phyloP scores from a whole-genome alignment of 1,140 invertebrate species.

The Drosophila grimshawi region DNA sequence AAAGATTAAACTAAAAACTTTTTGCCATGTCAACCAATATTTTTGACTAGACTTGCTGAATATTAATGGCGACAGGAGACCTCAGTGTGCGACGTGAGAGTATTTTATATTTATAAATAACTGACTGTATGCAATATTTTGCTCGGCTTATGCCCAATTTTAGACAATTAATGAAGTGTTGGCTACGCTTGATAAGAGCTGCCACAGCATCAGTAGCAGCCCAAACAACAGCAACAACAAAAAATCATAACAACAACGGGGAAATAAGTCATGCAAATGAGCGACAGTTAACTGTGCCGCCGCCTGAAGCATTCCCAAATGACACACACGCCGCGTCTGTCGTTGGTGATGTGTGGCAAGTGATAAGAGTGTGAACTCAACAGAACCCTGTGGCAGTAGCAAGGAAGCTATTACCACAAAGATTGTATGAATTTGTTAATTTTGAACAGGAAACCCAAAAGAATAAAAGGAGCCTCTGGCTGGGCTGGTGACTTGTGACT shows the following conservation, averaged over 20 bases:
- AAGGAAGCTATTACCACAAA: conserved; percentile 46
- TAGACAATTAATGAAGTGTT: conserved; percentile 83
- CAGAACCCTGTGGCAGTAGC: conserved; percentile 18
- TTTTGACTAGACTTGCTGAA: conserved; percentile 13
- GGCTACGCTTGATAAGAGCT: conserved; percentile 74
- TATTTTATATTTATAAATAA: neutral
- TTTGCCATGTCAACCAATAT: conserved; percentile 24
- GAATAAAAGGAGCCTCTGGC: conserved; percentile 19
- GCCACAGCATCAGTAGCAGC: conserved; percentile 45
- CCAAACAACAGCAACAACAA: conserved; percentile 39
- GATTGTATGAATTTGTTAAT: conserved; percentile 76
- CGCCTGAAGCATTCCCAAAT: conserved; percentile 45
- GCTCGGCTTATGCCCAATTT: conserved; percentile 77
- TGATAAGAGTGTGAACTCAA: conserved; percentile 52
- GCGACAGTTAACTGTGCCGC: conserved; percentile 51
- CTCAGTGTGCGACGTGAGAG: neutral
- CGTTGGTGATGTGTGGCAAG: conserved; percentile 52
- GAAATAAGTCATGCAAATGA: conserved; percentile 78
- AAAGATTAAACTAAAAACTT: conserved; percentile 37
- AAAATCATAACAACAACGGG: conserved; percentile 18
- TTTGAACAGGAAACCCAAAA: conserved; percentile 29
- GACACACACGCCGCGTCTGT: conserved; percentile 64
- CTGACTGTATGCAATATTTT: conserved; percentile 39
- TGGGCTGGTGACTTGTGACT: conserved; percentile 21
- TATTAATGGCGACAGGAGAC: neutral